Base-by-base conservation (phyloP, 2,888 invertebrate genomes). In the Synanthedon tipuliformis region DNA sequence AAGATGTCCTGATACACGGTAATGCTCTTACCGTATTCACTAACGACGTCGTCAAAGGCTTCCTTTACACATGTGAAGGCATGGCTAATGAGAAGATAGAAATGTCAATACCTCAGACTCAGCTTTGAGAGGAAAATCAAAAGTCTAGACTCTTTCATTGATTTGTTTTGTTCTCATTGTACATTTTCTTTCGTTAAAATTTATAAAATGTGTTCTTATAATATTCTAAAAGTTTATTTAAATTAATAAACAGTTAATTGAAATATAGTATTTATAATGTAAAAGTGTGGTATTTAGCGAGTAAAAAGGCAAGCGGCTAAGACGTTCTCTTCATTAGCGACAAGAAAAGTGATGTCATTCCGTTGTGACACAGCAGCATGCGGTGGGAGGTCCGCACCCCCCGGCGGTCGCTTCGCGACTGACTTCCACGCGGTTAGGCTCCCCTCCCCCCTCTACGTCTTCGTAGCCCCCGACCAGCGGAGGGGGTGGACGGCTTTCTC, bases 281-380 rank as follows among this genome's bases (percentile, higher is more conserved):
- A 45, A 45, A 45, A 45, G 15, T 45, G 11, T 13, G 45, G 15
- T 45, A 12, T 45, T 49, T 49, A 49, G 49, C 12, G 60, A 65
- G 66, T 66, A 67, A 76, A 81, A 82, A 80, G 72, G 71, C 73
- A 71, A 73, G 71, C 68, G 69, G 73, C 74, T 69, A 66, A 83
- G 83, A 81, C 80, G 81, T 76, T 81, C 79, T 83, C 83, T 87
- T 87, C 85, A 86, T 86, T 86, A 86, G 83, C 80, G 81, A 82
- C 83, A 85, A 84, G 85, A 84, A 83, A 84, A 84, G 84, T 85
- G 83, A 83, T 85, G 84, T 86, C 84, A 84, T 86, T 78, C 76
- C 75, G 77, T 75, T 81, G 84, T 83, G 81, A 80, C 81, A 80
- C 78, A 76, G 81, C 81, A 76, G 71, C 69, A 66, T 65, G 70